These are phyloP conservation scores for Alviniconcha strummeri DNA, from an alignment of 2,888 invertebrate species.

Conservation along the genomic window DNA sequence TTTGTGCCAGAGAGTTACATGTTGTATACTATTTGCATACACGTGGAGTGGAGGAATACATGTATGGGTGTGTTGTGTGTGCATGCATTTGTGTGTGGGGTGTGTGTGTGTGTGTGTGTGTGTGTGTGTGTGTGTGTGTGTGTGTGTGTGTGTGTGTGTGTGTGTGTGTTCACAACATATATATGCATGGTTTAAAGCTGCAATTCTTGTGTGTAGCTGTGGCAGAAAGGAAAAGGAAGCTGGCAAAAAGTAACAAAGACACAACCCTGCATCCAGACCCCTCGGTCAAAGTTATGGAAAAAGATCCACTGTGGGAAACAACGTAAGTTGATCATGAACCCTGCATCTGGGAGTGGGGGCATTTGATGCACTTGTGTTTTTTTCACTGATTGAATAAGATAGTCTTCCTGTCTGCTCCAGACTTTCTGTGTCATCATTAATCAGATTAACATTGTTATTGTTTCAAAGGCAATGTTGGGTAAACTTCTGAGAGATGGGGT, in stretches of 20 bases:
- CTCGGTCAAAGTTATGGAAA: conserved; percentile 59
- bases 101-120: conserved; percentile 1
- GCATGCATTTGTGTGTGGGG: not conserved
- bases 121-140: conserved; percentile 10
- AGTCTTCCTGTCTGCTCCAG: too few species aligned
- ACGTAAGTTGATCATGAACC: conserved; percentile 47
- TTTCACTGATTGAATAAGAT: too few species aligned
- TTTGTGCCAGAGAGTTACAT: not conserved
- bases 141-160: not conserved
- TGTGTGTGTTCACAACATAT: not conserved
- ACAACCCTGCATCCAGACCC: conserved; percentile 53
- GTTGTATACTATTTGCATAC: too few species aligned
- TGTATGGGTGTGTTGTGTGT: not conserved
- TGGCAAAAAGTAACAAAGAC: conserved; percentile 28
- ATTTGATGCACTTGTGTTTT: too few species aligned
- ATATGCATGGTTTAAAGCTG: not conserved
- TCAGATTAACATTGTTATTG: too few species aligned
- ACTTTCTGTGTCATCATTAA: too few species aligned
- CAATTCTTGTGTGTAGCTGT: not conserved
- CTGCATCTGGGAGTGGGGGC: too few species aligned
- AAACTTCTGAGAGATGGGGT: too few species aligned
- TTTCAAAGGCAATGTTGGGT: too few species aligned
- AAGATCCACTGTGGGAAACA: conserved; percentile 69
- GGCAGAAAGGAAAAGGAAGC: conserved; percentile 41
- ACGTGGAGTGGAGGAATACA: not conserved